phyloP scores from a whole-genome alignment of 2,888 invertebrate species.

The Leuctra nigra region DNA sequence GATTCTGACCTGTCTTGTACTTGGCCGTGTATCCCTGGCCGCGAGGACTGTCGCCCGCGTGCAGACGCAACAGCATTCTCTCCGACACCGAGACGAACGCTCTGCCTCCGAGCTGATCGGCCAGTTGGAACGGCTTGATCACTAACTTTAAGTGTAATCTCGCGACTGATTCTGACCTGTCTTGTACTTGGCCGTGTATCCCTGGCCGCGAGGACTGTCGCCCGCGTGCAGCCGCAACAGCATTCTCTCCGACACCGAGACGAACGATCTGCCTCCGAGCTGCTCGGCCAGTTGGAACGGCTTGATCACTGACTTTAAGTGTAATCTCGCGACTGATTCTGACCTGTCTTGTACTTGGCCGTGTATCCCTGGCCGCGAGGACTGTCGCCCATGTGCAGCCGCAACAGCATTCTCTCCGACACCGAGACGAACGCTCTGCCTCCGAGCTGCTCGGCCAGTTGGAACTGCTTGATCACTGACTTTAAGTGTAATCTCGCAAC shows the following conservation, averaged over 20 bases:
- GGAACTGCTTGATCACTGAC: no score
- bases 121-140: slow-evolving; percentile 52
- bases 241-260: slow-evolving; percentile 56
- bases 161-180: slow-evolving; percentile 44
- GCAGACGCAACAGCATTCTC: slow-evolving; percentile 52
- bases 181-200: slow-evolving; percentile 60
- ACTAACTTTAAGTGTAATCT: no score
- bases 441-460: no score
- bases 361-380: no score
- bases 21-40: slow-evolving; percentile 61
- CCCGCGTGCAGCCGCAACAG: slow-evolving; percentile 57
- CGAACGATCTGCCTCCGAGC: slow-evolving; percentile 58
- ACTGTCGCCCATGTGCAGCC: no score
- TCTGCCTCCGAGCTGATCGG: slow-evolving; percentile 55
- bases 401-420: no score
- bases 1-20: slow-evolving; percentile 62
- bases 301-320: no score
- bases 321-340: no score
- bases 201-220: slow-evolving; percentile 55
- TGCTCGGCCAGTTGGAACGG: slow-evolving; percentile 50
- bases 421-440: no score
- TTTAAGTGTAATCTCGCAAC: no score
- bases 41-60: slow-evolving; percentile 55
- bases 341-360: no score
- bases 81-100: slow-evolving; percentile 59